Conservation (phyloP, 2,797 vertebrate genomes). For the Hephaestus fuliginosus region DNA sequence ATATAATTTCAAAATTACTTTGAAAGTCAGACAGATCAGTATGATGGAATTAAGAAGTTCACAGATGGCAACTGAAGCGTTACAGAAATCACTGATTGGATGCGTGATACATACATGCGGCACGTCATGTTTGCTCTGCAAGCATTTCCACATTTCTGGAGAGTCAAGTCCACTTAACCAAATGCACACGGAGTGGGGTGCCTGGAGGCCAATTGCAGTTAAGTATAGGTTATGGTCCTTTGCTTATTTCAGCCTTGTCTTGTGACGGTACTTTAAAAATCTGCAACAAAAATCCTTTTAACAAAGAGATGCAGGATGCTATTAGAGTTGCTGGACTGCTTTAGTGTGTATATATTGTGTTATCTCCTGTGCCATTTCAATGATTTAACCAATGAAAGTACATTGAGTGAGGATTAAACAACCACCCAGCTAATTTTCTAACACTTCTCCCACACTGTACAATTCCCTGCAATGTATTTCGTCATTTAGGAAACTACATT, state of each 20-base stretch:
- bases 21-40: constrained; percentile 81
- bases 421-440: constrained; percentile 36
- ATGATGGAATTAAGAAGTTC: constrained; percentile 79
- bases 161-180: constrained; percentile 41
- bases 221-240: constrained; percentile 16
- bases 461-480: constrained; percentile 40
- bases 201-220: constrained; percentile 25
- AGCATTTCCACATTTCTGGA: constrained; percentile 51
- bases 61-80: constrained; percentile 79
- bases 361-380: constrained; percentile 28
- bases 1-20: constrained; percentile 87
- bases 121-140: constrained; percentile 58
- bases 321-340: constrained; percentile 33
- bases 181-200: constrained; percentile 6
- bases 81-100: constrained; percentile 77
- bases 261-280: constrained; percentile 20
- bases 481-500: constrained; percentile 33
- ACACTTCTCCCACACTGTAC: constrained; percentile 25
- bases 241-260: constrained; percentile 19
- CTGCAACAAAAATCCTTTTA: constrained; percentile 26
- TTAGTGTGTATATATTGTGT: constrained; percentile 25
- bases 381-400: constrained; percentile 24
- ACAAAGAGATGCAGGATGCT: constrained; percentile 25
- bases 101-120: constrained; percentile 80
- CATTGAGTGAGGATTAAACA: constrained; percentile 39